Base-by-base conservation (phyloP, 1,140 invertebrate genomes). In the Vollenhovia emeryi region DNA sequence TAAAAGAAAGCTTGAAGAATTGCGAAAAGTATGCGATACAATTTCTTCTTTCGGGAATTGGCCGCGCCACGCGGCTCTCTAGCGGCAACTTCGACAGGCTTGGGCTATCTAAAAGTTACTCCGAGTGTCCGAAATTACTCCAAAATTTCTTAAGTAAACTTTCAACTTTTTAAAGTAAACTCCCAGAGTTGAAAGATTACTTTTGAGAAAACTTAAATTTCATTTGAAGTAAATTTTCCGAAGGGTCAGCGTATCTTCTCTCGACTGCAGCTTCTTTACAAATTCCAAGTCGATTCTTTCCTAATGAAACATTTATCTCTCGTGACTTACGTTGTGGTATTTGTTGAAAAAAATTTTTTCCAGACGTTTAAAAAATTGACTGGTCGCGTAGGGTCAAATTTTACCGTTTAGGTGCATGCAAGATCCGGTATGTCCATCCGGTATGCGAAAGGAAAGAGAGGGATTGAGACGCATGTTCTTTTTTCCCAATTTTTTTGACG, bases 371-470 rank as follows among this genome's bases (percentile, higher is more conserved):
- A 24, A 21, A 43, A n/a, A 76, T 18, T 45, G 48, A 50, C 18
- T 24, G 45, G 6, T 27, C n/a, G 75, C 60, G 1, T 15, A 13
- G 36, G 45, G 30, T 45, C 36, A 45, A 33, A 71, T 3, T 48
- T 55, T 36, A 52, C 27, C 13, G 18, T 30, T 36, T 6, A 8
- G 18, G 13, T n/a, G 9, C 11, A 21, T 21, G 21, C 8, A 33
- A 55, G n/a, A 71, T 55, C 21, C 64, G 76, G 48, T 30, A 76
- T 30, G 40, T 71, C 48, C 48, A 36, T 69, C 27, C 48, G 48
- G 48, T 50, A n/a, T 50, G 27, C 50, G 78, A 82, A 71, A 73
- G 66, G 24, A 7, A 6, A 45, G 43, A 45, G 43, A 45, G 43
- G 6, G 48, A 50, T 57, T 33, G 66, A 57, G 40, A 73, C 40